phyloP scores from a whole-genome alignment of 2,888 invertebrate species.

The Erebia aethiops region DNA sequence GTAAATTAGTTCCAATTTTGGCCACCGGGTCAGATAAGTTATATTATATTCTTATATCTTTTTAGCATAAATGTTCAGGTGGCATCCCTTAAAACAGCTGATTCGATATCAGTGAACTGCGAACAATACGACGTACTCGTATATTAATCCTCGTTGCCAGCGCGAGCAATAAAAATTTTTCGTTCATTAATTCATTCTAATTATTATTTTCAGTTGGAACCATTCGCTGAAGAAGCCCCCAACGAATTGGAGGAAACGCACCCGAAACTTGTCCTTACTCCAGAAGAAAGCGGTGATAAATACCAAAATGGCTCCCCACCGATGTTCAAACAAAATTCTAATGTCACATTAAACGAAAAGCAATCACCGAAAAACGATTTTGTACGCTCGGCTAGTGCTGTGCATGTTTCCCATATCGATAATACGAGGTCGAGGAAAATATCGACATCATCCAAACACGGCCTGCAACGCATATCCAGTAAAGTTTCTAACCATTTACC shows the following conservation, averaged over 20 bases:
- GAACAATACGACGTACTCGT: too few species aligned
- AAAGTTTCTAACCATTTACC: conserved; percentile 82
- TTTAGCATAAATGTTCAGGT: too few species aligned
- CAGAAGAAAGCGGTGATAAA: conserved; percentile 59
- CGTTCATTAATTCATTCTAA: background rate
- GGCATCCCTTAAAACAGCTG: too few species aligned
- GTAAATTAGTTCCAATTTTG: too few species aligned
- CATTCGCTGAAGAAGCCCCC: conserved; percentile 68
- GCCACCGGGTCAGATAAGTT: too few species aligned
- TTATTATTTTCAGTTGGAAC: conserved; percentile 60
- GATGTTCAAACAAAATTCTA: conserved; percentile 59
- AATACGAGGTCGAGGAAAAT: conserved; percentile 64
- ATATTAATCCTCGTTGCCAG: too few species aligned
- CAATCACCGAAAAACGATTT: conserved; percentile 63
- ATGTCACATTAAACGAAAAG: conserved; percentile 54
- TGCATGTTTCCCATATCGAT: conserved; percentile 81
- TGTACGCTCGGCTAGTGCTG: conserved; percentile 88
- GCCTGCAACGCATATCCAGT: conserved; percentile 84
- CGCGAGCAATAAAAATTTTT: too few species aligned
- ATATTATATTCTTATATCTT: too few species aligned
- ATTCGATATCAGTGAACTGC: too few species aligned
- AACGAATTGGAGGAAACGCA: conserved; percentile 56
- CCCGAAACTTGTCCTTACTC: conserved; percentile 59
- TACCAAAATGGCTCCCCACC: conserved; percentile 68
- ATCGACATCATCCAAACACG: conserved; percentile 69